These are phyloP conservation scores for Chromoteleia sp. DNA, from an alignment of 2,888 invertebrate species.

Conservation along the genomic window DNA sequence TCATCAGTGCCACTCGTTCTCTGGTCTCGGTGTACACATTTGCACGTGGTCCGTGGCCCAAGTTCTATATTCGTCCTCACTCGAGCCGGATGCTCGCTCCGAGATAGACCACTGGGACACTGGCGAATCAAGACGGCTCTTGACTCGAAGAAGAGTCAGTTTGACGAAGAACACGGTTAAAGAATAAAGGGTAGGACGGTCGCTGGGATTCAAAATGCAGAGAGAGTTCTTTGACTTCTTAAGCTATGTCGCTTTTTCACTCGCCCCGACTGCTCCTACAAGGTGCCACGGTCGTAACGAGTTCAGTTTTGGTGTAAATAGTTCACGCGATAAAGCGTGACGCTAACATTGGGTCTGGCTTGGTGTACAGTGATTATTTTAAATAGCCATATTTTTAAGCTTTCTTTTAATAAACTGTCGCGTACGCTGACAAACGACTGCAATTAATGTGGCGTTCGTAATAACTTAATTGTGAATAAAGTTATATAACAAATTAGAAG, in stretches of 20 bases:
- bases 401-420: too few species aligned
- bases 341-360: too few species aligned
- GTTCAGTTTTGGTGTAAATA: slow-evolving; percentile 4
- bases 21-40: slow-evolving; percentile 46
- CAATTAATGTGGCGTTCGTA: too few species aligned
- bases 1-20: slow-evolving; percentile 58
- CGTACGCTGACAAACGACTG: too few species aligned
- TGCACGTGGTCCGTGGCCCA: slow-evolving; percentile 53
- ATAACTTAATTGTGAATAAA: too few species aligned
- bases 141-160: slow-evolving; percentile 32
- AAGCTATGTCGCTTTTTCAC: slow-evolving; percentile 9
- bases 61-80: slow-evolving; percentile 66
- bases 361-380: too few species aligned
- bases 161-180: slow-evolving; percentile 29
- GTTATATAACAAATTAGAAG: too few species aligned
- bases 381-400: too few species aligned
- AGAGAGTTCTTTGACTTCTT: slow-evolving; percentile 46
- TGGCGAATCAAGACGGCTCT: too few species aligned
- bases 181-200: slow-evolving; percentile 15
- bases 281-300: slow-evolving; percentile 59
- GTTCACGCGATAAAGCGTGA: too few species aligned
- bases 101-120: slow-evolving; percentile 52
- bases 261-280: slow-evolving; percentile 43
- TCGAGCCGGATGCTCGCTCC: slow-evolving; percentile 30
- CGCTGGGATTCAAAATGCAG: too few species aligned